Conservation (phyloP, 1,140 invertebrate species). For the Tetramorium alpestre region DNA sequence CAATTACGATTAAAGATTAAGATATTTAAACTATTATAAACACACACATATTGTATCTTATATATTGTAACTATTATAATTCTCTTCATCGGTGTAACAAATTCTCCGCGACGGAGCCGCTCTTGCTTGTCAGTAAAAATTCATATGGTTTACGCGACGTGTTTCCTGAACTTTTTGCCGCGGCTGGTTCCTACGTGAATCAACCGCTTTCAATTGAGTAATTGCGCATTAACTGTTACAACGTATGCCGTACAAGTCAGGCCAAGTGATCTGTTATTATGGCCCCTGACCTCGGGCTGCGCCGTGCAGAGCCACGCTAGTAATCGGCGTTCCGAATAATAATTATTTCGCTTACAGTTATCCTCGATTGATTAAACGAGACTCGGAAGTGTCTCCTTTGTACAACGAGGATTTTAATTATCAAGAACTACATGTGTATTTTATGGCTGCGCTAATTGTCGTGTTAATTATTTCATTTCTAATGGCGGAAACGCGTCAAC, state of each 20-base stretch:
- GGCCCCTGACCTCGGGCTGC: constrained; percentile 59
- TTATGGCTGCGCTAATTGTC: neutral
- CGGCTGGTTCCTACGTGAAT: constrained; percentile 54
- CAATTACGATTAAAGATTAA: neutral
- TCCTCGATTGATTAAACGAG: constrained; percentile 35
- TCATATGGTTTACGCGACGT: neutral
- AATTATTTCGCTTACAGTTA: constrained; percentile 63
- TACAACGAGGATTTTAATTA: constrained; percentile 41
- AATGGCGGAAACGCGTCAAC: neutral
- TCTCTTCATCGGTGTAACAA: neutral
- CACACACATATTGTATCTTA: neutral
- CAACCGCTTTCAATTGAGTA: constrained; percentile 73
- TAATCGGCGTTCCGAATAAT: constrained; percentile 54
- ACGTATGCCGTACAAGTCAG: constrained; percentile 48
- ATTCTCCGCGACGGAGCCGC: neutral
- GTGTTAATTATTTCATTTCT: neutral
- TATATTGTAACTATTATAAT: neutral
- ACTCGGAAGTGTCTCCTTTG: neutral
- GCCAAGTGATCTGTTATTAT: constrained; percentile 66
- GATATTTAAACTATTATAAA: neutral
- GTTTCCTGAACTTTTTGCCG: constrained; percentile 61
- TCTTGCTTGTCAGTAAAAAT: neutral
- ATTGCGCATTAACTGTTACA: constrained; percentile 67
- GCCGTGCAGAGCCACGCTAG: neutral
- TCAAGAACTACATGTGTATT: neutral